These are phyloP conservation scores for Calliopum simillimum DNA, from an alignment of 2,888 invertebrate species.

Conservation along the genomic window DNA sequence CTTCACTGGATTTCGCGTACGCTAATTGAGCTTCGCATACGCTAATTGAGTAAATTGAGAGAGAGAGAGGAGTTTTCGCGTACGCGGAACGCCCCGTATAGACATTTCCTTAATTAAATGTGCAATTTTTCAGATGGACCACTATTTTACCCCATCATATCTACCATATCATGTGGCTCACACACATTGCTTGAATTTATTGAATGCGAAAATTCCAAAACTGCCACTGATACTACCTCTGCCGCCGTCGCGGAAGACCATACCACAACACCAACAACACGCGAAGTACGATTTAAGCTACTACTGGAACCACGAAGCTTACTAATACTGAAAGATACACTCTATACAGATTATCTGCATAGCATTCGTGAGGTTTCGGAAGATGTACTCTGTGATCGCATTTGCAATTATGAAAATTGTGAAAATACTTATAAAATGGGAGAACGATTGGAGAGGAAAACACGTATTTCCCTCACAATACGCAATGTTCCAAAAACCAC, in stretches of 20 bases:
- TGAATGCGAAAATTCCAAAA: constrained; percentile 47
- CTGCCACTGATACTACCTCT: not conserved
- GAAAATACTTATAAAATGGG: constrained; percentile 70
- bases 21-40: too few relatives aligned
- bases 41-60: too few relatives aligned
- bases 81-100: too few relatives aligned
- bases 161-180: constrained; percentile 92
- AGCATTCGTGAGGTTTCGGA: constrained; percentile 79
- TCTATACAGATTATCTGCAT: constrained; percentile 89
- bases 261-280: constrained; percentile 15
- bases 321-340: constrained; percentile 82
- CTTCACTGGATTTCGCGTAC: too few relatives aligned
- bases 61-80: too few relatives aligned
- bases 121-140: too few relatives aligned
- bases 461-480: constrained; percentile 90
- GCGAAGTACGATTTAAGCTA: constrained; percentile 75
- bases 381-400: constrained; percentile 74
- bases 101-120: too few relatives aligned
- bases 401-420: constrained; percentile 77
- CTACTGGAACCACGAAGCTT: constrained; percentile 90
- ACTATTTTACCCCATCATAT: constrained; percentile 90
- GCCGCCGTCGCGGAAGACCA: constrained; percentile 24
- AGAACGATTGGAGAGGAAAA: constrained; percentile 78
- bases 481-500: constrained; percentile 92
- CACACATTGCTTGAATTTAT: constrained; percentile 89